Base-by-base conservation (phyloP, 2,113 vertebrate species). In the Kryptolebias marmoratus region DNA sequence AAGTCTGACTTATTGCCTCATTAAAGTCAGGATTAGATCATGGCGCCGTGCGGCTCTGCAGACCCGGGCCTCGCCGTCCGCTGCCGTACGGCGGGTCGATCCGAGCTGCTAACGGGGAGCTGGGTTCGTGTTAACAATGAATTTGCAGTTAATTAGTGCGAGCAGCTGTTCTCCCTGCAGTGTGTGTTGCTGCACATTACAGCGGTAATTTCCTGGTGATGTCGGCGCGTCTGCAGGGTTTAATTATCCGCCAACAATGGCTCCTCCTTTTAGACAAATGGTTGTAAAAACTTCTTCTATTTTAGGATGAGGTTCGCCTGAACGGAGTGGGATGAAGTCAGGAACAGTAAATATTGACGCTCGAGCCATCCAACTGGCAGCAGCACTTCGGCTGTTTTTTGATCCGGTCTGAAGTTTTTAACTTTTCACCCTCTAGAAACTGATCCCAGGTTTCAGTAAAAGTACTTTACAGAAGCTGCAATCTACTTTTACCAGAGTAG, bases 71-170 rank as follows among this genome's bases (percentile, higher is more conserved):
- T 63, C 42, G 52, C 73, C 28, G 50, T 15, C 12, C 0, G 22
- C 3, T 73, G 61, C 73, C 66, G 62, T 6, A 72, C 7, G 32
- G 28, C 18, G 0, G n/a, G 14, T 54, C 71, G 56, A 47, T 75
- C 79, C 65, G 28, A 61, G 58, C 58, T 61, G 49, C 30, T 64
- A 28, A 14, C 5, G 32, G 49, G 9, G 49, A 11, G 42, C 11
- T 4, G 50, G 16, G 32, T 42, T 18, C 16, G 27, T 63, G 72
- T 66, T 64, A 57, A 74, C 69, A 79, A 74, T 82, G 76, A 84
- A 82, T 65, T 53, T 68, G 58, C 73, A 57, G 58, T 87, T 82
- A 71, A 84, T 84, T 84, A 74, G 39, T 30, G 0, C 1, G 57
- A 58, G 73, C 50, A 74, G 67, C 65, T 75, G 71, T 49, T 75